phyloP scores from a whole-genome alignment of 2,888 invertebrate genomes.

The Hirtodrosophila histrioides region DNA sequence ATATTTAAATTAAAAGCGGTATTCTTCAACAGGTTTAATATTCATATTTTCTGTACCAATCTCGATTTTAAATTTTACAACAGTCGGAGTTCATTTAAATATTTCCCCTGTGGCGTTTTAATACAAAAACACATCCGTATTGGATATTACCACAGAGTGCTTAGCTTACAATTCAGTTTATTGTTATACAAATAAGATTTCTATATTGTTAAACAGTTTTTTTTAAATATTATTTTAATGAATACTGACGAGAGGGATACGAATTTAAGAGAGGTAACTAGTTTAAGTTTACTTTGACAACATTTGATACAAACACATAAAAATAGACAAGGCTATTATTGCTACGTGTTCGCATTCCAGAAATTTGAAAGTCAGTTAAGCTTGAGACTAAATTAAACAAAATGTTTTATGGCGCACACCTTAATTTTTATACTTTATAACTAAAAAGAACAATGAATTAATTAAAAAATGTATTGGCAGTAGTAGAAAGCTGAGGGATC shows the following conservation, averaged over 20 bases:
- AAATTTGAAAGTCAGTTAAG: background rate
- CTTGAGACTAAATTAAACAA: background rate
- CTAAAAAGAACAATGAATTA: too few relatives aligned
- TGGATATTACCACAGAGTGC: conserved; percentile 35
- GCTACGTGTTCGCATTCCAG: too few relatives aligned
- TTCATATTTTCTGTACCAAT: too few relatives aligned
- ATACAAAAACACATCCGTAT: conserved; percentile 20
- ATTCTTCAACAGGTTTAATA: too few relatives aligned
- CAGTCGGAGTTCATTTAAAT: conserved; percentile 11
- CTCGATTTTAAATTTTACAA: conserved; percentile 1
- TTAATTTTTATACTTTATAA: too few relatives aligned
- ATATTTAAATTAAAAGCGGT: too few relatives aligned
- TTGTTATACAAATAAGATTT: conserved; percentile 6
- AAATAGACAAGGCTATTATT: too few relatives aligned
- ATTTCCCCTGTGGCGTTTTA: conserved; percentile 9
- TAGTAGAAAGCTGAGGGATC: too few relatives aligned
- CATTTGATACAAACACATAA: too few relatives aligned
- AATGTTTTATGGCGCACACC: too few relatives aligned
- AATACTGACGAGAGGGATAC: conserved; percentile 33
- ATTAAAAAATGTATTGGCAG: too few relatives aligned
- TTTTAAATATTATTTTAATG: conserved; percentile 37
- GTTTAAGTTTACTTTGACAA: background rate
- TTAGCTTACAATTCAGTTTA: conserved; percentile 10
- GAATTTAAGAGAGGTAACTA: conserved; percentile 37
- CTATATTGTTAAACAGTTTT: conserved; percentile 16